Conservation (phyloP, 2,113 vertebrate genomes). For the Oryctolagus cuniculus region mOryCun1.1 NC_091452.1:16656001-16656500, state of each 20-base stretch:
- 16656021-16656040: not conserved
- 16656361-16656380: not conserved
- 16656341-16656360: not conserved
- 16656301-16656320: not conserved
- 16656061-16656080: not conserved
- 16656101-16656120: not conserved
- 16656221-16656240: conserved; percentile 46
- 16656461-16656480: not conserved
- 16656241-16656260: not conserved
- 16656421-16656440: not conserved
- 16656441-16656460: conserved; percentile 13
- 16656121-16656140: not conserved
- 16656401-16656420: no score
- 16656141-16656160: not conserved
- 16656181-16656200: not conserved
- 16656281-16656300: conserved; percentile 8
- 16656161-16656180: not conserved
- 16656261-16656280: conserved; percentile 25
- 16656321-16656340: not conserved
- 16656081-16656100: not conserved
- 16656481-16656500: not conserved
- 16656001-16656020: not conserved
- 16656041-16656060: not conserved
- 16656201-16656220: not conserved
- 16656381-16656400: not conserved